Percentiles rank a stretch among this genome's conserved stretches.
phyloP scores from a whole-genome alignment of 2,113 vertebrate genomes.

The Eidolon helvum region DNA sequence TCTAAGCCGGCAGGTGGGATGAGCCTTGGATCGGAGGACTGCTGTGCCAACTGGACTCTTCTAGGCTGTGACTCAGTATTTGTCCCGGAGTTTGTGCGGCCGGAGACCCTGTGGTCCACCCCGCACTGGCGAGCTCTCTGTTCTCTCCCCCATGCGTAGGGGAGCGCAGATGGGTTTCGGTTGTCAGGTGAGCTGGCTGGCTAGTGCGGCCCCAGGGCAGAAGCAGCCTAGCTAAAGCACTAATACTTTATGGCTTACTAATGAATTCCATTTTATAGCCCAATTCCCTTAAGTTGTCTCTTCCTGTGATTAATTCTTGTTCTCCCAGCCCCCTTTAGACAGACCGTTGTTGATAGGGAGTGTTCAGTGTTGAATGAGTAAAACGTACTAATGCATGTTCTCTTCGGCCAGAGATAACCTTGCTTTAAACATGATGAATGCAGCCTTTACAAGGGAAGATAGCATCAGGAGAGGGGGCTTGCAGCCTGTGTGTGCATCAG shows the following conservation, averaged over 20 bases:
- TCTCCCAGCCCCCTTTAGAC: conserved; percentile 79
- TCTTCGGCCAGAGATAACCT: conserved; percentile 89
- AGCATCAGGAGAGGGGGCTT: conserved; percentile 63
- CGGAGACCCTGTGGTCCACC: neutral
- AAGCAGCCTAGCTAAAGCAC: conserved; percentile 72
- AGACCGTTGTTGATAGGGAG: conserved; percentile 93
- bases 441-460: conserved; percentile 83
- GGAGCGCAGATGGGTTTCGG: neutral
- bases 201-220: conserved; percentile 30
- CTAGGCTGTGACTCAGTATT: neutral
- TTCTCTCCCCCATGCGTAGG: neutral
- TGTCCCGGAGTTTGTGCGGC: neutral
- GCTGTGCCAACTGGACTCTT: neutral
- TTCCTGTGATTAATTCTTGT: conserved; percentile 87
- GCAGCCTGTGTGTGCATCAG: conserved; percentile 33
- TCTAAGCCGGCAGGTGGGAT: neutral
- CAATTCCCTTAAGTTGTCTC: conserved; percentile 87
- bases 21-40: neutral
- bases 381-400: conserved; percentile 92
- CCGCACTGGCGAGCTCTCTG: neutral
- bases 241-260: conserved; percentile 88
- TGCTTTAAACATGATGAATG: conserved; percentile 87
- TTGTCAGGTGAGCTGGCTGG: rapidly evolving
- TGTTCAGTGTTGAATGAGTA: conserved; percentile 91
- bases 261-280: conserved; percentile 88